Base-by-base conservation (phyloP, 2,113 vertebrate species). In the Boulengeromyrus knoepffleri region DNA sequence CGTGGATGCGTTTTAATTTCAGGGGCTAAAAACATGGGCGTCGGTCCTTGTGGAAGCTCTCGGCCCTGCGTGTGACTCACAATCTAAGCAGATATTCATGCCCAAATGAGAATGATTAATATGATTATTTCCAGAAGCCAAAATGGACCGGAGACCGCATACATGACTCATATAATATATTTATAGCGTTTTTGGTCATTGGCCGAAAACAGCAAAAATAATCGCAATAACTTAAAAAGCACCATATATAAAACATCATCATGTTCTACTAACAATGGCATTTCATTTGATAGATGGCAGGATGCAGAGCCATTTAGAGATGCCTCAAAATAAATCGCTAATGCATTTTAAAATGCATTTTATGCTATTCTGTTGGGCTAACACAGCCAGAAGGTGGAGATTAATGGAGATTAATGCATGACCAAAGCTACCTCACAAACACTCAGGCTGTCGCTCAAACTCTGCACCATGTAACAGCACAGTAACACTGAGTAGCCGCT, bases 381-480 rank as follows among this genome's bases (percentile, higher is more conserved):
- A 42, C 15, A 17, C 31, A 80, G 74, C 74, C 74, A 80, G 74
- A 19, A 42, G 74, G 74, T 39, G 5, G 36, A 80, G 74, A 19
- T 80, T 80, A 80, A 80, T 80, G 74, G 74, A 80, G 74, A 80
- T 80, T 80, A 80, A 80, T 80, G 74, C 6, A 80, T 80, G 74
- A 80, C 5, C 36, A 80, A 42, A 80, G 36, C 74, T 80, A 80
- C 74, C 74, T 80, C 36, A 42, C 74, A 7, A 42, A 80, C 15
- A 2, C 36, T 39, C 36, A 2, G 36, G 15, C 36, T 42, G 74
- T 42, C 15, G 36, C 74, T 80, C 13, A 80, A 80, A 42, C 31
- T 3, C 70, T 2, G 36, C 70, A 7, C 5, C 70, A 39, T 15
- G 4, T 31, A 39, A 36, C 31, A 7, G 3, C 66, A 15, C 27